Evolutionary conservation across 1,140 invertebrate genomes (phyloP), one percentile per base, ranked within the genome.

Genomic region (Trichonephila clavipes): DNA sequence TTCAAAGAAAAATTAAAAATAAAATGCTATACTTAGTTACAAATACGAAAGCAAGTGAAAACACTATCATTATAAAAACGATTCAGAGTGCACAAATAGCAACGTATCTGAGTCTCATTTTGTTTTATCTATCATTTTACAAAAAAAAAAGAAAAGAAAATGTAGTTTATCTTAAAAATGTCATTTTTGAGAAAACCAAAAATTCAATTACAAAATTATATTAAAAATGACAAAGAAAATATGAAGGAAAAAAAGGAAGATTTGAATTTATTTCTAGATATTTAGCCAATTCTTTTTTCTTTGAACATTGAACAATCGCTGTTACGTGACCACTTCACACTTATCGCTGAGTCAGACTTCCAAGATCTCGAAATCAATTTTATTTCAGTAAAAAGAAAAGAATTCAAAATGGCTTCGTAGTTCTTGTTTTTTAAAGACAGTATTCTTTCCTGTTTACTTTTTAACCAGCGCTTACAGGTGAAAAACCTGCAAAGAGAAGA

Each of bases 311-410:
- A 51, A 18, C 40, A 83, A 16, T 83, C 19, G 24, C 6, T 18
- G 40, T 10, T 7, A 83, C 81, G 81, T 83, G 81, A 83, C 81
- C 81, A 58, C 81, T 83, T 83, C 44, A 40, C 14, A 51, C 51
- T 83, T 58, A 16, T 18, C 81, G 51, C 81, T 51, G 40, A 51
- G 8, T 58, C 81, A 34, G 40, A 2, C 18, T 83, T 21, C 18
- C 8, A 40, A 40, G 40, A 58, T 83, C 81, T 21, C 81, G 81
- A 58, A 83, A 40, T 83, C 81, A 83, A 40, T 51, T 83, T 83
- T 58, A 83, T 40, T 58, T 83, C 19, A 40, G 34, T 1, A 40
- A 40, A 40, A 40, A 40, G 4, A 40, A 40, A 40, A 44, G 81
- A 83, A 51, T 83, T 83, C 40, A 83, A 83, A 83, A 83, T 83